Evolutionary conservation across 2,113 vertebrate genomes (phyloP), one percentile per base, ranked within the genome.

Genomic region (Notarius lentiginosus): DNA sequence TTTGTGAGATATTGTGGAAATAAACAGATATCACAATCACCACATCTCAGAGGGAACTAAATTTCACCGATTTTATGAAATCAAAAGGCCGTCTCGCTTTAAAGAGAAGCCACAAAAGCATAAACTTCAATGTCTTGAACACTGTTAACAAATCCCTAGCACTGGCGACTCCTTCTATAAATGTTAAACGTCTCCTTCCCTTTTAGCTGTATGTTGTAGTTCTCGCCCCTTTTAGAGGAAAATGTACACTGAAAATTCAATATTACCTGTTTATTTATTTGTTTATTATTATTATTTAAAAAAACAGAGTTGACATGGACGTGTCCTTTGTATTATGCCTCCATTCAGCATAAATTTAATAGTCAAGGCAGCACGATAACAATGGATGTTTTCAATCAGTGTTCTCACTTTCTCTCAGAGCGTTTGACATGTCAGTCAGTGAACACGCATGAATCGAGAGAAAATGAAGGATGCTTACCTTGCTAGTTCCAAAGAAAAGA

Each of bases 351-450:
- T 34, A 34, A 12, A 73, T 18, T 75, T 84, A n/a, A 34, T 18
- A 51, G 51, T 58, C 34, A n/a, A 51, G 66, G 72, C 72, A 20
- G 56, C 22, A n/a, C 49, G 41, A 18, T 47, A 76, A 76, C 72
- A 76, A 63, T 15, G 72, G 2, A 24, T 63, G 70, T 61, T 76
- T 63, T 76, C 70, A 76, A 20, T 63, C 24, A 15, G 10, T 51
- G 56, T 63, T 3, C 70, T 84, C 34, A 7, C 30, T 27, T 73
- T 22, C 83, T 84, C 70, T 27, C 24, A 27, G 56, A 34, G 41
- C 34, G 22, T 84, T 61, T 75, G 56, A 85, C 41, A 47, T 79
- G 84, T 65, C 73, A 34, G 24, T 77, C 17, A 22, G n/a, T 7
- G 58, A 30, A 20, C 65, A 47, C 18, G 5, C 15, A 30, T 15